These are phyloP conservation scores for Horisme vitalbata DNA, from an alignment of 2,888 invertebrate genomes.

Conservation along the genomic window DNA sequence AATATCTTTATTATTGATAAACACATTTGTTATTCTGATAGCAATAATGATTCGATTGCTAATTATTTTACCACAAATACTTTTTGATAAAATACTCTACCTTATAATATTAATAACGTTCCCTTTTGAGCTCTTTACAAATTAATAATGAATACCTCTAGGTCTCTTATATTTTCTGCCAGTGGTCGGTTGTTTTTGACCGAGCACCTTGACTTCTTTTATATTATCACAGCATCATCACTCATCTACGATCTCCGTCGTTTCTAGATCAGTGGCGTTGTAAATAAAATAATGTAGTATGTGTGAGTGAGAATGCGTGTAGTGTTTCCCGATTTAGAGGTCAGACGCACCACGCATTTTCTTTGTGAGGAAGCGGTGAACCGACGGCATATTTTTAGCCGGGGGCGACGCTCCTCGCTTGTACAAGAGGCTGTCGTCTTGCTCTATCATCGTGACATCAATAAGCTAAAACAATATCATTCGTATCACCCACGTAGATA, in stretches of 20 bases:
- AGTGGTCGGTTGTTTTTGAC: constrained; percentile 40
- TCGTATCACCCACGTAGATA: constrained; percentile 15
- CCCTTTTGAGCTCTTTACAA: background rate
- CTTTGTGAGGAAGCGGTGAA: constrained; percentile 76
- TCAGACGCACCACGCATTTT: constrained; percentile 63
- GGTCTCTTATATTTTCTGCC: constrained; percentile 28
- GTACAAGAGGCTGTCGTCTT: constrained; percentile 21
- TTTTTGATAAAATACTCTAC: too few species aligned
- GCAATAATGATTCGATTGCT: too few species aligned
- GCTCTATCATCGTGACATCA: constrained; percentile 47
- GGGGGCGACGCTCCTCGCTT: constrained; percentile 68
- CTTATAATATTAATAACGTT: too few species aligned
- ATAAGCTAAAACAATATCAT: constrained; percentile 26
- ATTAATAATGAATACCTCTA: constrained; percentile 3
- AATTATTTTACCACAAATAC: too few species aligned
- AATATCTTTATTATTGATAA: background rate
- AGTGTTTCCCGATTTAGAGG: constrained; percentile 66
- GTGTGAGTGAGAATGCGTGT: constrained; percentile 31
- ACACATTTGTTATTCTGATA: constrained; percentile 5
- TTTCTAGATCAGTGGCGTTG: constrained; percentile 32
- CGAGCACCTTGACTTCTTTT: constrained; percentile 42
- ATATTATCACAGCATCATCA: constrained; percentile 22
- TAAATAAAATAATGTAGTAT: constrained; percentile 41
- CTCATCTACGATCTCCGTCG: constrained; percentile 14
- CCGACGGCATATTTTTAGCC: constrained; percentile 74